Evolutionary conservation across 2,113 vertebrate genomes (phyloP).

Genomic region (Archocentrus centrarchus): DNA sequence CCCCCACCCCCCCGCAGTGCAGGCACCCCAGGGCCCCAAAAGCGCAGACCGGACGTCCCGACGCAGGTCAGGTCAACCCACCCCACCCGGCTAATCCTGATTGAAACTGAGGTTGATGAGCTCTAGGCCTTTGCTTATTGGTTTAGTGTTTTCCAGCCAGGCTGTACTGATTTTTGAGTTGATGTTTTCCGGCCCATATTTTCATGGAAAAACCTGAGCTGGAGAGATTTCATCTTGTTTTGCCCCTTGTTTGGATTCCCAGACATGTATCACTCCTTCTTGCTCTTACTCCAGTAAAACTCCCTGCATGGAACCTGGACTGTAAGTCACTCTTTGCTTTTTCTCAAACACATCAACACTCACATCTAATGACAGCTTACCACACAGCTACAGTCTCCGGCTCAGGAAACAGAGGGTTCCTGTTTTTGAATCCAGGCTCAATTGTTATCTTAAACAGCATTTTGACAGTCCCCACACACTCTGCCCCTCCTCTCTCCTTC

Average conservation of each 20-base stretch:
- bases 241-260: neutral
- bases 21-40: no score
- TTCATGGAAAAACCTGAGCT: neutral
- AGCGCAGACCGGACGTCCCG: no score
- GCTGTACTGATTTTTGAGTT: neutral
- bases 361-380: slow-evolving; percentile 51
- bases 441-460: slow-evolving; percentile 74
- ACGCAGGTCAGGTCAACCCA: no score
- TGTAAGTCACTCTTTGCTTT: slow-evolving; percentile 55
- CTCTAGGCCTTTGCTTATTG: slow-evolving; percentile 9
- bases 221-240: slow-evolving; percentile 3
- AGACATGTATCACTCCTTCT: slow-evolving; percentile 15
- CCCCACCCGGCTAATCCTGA: neutral
- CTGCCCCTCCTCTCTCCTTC: slow-evolving; percentile 14
- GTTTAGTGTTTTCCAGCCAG: neutral
- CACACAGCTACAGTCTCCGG: slow-evolving; percentile 56
- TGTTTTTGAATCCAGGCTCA: slow-evolving; percentile 76
- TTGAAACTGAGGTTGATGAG: neutral
- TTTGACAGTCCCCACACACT: slow-evolving; percentile 5
- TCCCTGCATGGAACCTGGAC: slow-evolving; percentile 2
- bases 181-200: neutral
- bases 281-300: neutral
- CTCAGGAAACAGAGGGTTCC: slow-evolving; percentile 85
- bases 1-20: no score
- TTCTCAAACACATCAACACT: slow-evolving; percentile 35